Evolutionary conservation across 2,113 vertebrate species (phyloP).

Genomic region (Regulus satrapa): DNA sequence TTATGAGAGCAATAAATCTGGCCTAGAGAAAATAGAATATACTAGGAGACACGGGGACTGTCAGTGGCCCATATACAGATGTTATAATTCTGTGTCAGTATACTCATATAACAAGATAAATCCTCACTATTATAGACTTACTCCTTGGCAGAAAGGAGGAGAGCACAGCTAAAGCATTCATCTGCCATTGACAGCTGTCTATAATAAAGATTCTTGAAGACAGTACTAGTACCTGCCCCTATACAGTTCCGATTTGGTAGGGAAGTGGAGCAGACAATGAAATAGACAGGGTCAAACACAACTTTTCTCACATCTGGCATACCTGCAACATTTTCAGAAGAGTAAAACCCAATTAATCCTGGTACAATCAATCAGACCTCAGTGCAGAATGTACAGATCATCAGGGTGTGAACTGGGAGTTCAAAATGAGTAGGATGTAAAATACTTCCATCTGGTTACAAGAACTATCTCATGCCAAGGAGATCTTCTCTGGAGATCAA

Average conservation of each 20-base stretch:
- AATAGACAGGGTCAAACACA: not conserved
- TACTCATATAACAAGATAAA: not conserved
- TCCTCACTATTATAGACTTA: not conserved
- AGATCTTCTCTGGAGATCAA: not conserved
- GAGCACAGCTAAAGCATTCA: not conserved
- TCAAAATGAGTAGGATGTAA: not conserved
- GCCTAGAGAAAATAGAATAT: conserved; percentile 45
- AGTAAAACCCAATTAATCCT: not conserved
- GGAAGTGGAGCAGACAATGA: not conserved
- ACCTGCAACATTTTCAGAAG: not conserved
- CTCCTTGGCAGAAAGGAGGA: not conserved
- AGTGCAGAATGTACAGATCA: not conserved
- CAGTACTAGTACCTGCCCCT: not conserved
- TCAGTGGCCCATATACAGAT: conserved; percentile 8
- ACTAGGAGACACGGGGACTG: not conserved
- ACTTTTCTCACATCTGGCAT: not conserved
- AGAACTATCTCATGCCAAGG: not conserved
- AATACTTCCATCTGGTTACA: not conserved
- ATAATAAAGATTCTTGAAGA: not conserved
- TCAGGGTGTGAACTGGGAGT: not conserved
- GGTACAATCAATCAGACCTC: conserved; percentile 3
- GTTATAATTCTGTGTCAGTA: conserved; percentile 17
- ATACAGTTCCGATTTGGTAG: not conserved
- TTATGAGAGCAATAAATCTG: conserved; percentile 40
- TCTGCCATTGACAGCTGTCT: not conserved